These are phyloP conservation scores for Cerastis leucographa DNA, from an alignment of 2,888 invertebrate genomes.

Conservation along the genomic window DNA sequence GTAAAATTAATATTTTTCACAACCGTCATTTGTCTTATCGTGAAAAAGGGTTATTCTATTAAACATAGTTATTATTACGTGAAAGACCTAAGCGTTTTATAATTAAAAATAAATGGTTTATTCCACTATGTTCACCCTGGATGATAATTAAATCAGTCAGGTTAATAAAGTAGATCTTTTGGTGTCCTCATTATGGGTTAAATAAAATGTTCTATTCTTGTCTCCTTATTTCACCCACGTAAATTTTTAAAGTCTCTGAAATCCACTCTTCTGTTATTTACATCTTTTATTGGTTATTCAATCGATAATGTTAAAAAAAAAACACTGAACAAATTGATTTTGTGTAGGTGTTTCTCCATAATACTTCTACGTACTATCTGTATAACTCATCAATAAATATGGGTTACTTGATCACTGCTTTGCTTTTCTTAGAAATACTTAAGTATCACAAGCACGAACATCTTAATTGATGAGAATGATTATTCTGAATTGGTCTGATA, in stretches of 20 bases:
- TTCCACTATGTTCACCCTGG: too few relatives aligned
- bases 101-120: background rate
- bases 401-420: background rate
- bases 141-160: too few relatives aligned
- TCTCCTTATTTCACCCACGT: constrained; percentile 1
- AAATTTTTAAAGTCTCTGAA: background rate
- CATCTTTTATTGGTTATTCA: background rate
- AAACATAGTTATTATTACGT: background rate
- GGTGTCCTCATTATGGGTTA: too few relatives aligned
- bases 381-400: background rate
- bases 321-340: constrained; percentile 1
- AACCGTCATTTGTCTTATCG: background rate
- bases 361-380: background rate
- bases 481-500: background rate
- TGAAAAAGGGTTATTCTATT: background rate
- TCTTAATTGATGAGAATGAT: background rate
- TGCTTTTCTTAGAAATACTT: background rate
- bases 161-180: too few relatives aligned
- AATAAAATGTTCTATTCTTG: constrained; percentile 10
- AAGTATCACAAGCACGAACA: background rate
- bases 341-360: constrained; percentile 3
- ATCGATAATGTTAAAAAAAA: background rate
- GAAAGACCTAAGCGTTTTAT: background rate
- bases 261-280: constrained; percentile 8
- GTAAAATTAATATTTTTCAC: background rate